Conservation (phyloP, 2,797 vertebrate species). For the Siniperca obscura region DNA sequence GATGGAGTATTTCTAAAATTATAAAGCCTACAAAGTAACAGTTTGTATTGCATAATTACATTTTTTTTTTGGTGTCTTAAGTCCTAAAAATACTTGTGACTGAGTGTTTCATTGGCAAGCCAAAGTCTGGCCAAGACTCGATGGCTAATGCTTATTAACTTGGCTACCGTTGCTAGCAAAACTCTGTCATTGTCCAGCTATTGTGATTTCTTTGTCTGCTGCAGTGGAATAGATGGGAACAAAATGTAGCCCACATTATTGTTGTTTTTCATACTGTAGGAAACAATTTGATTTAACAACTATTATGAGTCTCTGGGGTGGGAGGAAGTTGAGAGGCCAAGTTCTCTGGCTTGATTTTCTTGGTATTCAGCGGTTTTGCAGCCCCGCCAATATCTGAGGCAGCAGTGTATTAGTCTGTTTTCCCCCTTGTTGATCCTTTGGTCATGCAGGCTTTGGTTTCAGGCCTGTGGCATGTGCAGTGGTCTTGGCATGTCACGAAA, state of each 20-base stretch:
- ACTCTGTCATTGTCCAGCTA: slow-evolving; percentile 34
- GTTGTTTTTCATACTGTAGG: slow-evolving; percentile 35
- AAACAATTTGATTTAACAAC: slow-evolving; percentile 48
- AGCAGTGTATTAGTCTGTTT: slow-evolving; percentile 1
- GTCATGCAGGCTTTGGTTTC: slow-evolving; percentile 26
- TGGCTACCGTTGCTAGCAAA: slow-evolving; percentile 45
- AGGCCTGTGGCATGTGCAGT: slow-evolving; percentile 5
- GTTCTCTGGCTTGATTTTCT: slow-evolving; percentile 39
- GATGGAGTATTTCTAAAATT: not conserved
- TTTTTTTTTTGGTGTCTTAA: slow-evolving; percentile 11
- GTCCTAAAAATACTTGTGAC: slow-evolving; percentile 36
- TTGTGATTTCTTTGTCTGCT: slow-evolving; percentile 49
- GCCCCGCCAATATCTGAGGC: slow-evolving; percentile 18
- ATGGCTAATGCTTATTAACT: slow-evolving; percentile 60
- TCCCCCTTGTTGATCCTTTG: slow-evolving; percentile 18
- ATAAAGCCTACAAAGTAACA: not conserved
- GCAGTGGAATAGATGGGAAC: slow-evolving; percentile 41
- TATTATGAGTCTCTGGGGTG: slow-evolving; percentile 32
- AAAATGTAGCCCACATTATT: slow-evolving; percentile 43
- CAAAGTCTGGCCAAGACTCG: slow-evolving; percentile 22
- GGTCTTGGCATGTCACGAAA: slow-evolving; percentile 51
- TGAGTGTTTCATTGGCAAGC: slow-evolving; percentile 34
- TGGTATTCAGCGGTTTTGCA: slow-evolving; percentile 43
- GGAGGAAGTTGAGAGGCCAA: slow-evolving; percentile 30
- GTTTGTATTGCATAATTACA: slow-evolving; percentile 7